Base-by-base conservation (phyloP, 2,113 vertebrate genomes). In the Salvelinus namaycush region DNA sequence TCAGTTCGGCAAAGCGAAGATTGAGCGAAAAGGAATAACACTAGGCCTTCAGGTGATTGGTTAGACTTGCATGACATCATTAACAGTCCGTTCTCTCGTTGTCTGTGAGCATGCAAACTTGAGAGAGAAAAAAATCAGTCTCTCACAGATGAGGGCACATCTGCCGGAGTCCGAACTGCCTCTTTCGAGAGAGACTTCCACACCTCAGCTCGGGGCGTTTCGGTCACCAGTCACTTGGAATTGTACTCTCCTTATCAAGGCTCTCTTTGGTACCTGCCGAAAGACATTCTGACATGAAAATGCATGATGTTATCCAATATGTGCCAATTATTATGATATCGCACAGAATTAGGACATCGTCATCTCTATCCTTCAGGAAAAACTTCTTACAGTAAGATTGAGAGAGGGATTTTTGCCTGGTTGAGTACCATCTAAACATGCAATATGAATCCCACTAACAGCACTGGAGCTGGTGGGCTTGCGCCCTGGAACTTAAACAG, bases 391-490 rank as follows among this genome's bases (percentile, higher is more conserved):
- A 51, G 73, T 74, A 39, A 74, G 65, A 70, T 70, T 74, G 54
- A 76, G 71, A 68, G 20, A 27, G 29, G 69, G 68, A 76, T 70
- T 59, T 74, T 68, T 54, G 67, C 48, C 66, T 68, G 65, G 34
- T 71, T 78, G 67, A 76, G 72, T 73, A 65, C 48, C 74, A 74
- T 72, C 69, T 70, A 74, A 80, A 27, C 76, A 88, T 86, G 84
- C 83, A 86, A 84, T 29, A 88, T 88, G 87, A 86, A 81, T 82
- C 69, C 79, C 76, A 80, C 77, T 83, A 87, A 88, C 76, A 69
- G 70, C 84, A 87, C 83, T 66, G 83, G 77, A 82, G 74, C 74
- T 81, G 83, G 84, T 39, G 84, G 79, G 62, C 70, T 84, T 18
- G 31, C 76, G 76, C 76, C 81, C 77, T 88, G 83, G 81, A 85